Conservation (phyloP, 1,140 invertebrate genomes). For the Sarcophaga bullata region DNA sequence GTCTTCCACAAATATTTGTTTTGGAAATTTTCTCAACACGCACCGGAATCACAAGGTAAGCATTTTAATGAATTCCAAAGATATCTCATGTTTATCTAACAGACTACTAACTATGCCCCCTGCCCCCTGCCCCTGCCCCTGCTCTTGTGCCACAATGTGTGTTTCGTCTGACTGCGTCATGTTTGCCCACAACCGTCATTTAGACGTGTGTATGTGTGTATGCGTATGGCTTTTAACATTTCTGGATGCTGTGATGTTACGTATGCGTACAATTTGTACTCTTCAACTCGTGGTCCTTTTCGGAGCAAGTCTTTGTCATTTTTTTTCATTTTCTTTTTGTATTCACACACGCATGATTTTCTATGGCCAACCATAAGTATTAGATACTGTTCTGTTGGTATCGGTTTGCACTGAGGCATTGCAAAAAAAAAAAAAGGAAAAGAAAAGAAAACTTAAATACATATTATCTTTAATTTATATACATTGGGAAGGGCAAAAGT, state of each 20-base stretch:
- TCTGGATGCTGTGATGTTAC: neutral
- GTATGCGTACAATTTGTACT: neutral
- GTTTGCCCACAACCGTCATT: neutral
- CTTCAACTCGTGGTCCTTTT: neutral
- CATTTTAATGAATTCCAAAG: constrained; percentile 57
- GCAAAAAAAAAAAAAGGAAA: too few relatives aligned
- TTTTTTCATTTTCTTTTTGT: neutral
- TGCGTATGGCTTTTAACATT: neutral
- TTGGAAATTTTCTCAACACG: constrained; percentile 72
- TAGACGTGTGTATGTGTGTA: neutral
- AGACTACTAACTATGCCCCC: too few relatives aligned
- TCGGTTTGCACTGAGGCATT: constrained; percentile 11
- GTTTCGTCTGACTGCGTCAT: neutral
- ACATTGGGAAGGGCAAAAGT: neutral
- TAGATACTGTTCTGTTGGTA: constrained; percentile 16
- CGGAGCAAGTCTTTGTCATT: neutral
- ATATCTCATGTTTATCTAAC: neutral
- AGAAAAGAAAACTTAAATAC: neutral
- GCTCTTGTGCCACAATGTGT: too few relatives aligned
- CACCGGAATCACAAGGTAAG: constrained; percentile 64
- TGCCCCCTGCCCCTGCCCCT: too few relatives aligned
- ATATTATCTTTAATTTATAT: neutral
- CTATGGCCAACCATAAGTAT: constrained; percentile 32
- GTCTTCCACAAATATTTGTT: constrained; percentile 78
- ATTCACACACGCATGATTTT: constrained; percentile 32